Evolutionary conservation across 1,140 invertebrate genomes (phyloP).

Genomic region (Drosophila setifemur): DNA sequence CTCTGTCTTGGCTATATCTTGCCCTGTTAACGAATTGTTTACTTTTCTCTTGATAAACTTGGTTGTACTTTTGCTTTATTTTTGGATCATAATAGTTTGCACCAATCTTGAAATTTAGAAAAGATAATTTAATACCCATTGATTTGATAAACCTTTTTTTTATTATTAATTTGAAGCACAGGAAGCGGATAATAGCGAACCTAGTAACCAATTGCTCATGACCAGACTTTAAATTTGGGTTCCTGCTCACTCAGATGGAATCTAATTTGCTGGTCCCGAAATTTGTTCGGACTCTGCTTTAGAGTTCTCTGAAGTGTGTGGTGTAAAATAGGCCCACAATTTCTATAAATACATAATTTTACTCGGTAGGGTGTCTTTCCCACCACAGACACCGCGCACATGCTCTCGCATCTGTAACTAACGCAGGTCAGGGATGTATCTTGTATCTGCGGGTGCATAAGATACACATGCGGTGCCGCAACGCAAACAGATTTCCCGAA

Average conservation of each 20-base stretch:
- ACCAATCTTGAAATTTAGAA: too few relatives aligned
- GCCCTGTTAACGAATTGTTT: slow-evolving; percentile 15
- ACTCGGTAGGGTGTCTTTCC: slow-evolving; percentile 23
- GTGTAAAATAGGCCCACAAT: not conserved
- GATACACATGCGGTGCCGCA: slow-evolving; percentile 4
- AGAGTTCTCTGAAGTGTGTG: slow-evolving; percentile 5
- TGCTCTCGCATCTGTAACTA: slow-evolving; percentile 19
- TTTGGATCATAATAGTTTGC: too few relatives aligned
- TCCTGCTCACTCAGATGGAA: not conserved
- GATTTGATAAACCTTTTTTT: too few relatives aligned
- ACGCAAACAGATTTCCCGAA: not conserved
- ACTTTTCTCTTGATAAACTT: slow-evolving; percentile 6
- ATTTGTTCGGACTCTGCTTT: slow-evolving; percentile 1
- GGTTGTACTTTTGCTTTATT: not conserved
- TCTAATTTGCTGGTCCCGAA: not conserved
- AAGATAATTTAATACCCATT: too few relatives aligned
- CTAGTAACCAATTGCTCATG: not conserved
- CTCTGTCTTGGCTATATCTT: not conserved
- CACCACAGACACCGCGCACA: not conserved
- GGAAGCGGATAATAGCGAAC: too few relatives aligned
- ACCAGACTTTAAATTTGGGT: not conserved
- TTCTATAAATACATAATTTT: slow-evolving; percentile 33
- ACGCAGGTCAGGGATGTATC: slow-evolving; percentile 37
- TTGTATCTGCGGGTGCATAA: slow-evolving; percentile 6
- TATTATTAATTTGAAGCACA: too few relatives aligned